Percentiles rank a stretch among this genome's conserved stretches.
Evolutionary conservation across 2,113 vertebrate species (phyloP).

Genomic region (Nycticryphes semicollaris): DNA sequence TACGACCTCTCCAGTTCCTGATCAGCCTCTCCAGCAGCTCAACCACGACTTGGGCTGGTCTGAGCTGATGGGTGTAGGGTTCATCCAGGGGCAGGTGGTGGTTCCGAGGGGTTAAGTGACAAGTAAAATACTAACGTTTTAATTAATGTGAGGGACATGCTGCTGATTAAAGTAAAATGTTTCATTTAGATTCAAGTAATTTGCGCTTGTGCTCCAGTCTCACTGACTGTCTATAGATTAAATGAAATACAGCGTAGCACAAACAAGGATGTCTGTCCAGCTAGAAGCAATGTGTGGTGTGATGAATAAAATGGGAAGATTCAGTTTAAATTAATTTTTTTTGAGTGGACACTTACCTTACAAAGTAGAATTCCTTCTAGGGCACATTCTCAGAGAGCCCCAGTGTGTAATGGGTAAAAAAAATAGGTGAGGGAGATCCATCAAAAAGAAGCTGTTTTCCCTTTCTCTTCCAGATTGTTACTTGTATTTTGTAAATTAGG

Average conservation of each 20-base stretch:
- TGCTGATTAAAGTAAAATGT: not conserved
- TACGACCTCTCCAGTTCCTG: not conserved
- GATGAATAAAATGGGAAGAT: not conserved
- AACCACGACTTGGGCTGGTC: not conserved
- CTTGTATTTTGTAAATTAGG: not conserved
- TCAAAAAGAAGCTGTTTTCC: not conserved
- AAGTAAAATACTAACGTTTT: not conserved
- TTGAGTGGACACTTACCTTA: not conserved
- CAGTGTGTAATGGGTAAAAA: not conserved
- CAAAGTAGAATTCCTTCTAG: not conserved
- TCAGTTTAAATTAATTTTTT: not conserved
- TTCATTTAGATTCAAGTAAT: not conserved
- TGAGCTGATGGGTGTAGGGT: not conserved
- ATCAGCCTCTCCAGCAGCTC: not conserved
- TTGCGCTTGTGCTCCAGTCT: not conserved
- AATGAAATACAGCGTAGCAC: not conserved
- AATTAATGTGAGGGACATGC: not conserved
- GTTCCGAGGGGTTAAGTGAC: not conserved
- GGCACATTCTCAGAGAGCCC: not conserved
- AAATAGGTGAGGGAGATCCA: not conserved
- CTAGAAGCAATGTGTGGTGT: not conserved
- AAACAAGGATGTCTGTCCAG: not conserved
- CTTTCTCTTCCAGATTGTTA: not conserved
- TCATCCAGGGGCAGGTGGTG: fast-evolving
- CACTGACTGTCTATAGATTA: not conserved